Conservation (phyloP, 2,797 vertebrate genomes). For the Malurus splendens region DNA sequence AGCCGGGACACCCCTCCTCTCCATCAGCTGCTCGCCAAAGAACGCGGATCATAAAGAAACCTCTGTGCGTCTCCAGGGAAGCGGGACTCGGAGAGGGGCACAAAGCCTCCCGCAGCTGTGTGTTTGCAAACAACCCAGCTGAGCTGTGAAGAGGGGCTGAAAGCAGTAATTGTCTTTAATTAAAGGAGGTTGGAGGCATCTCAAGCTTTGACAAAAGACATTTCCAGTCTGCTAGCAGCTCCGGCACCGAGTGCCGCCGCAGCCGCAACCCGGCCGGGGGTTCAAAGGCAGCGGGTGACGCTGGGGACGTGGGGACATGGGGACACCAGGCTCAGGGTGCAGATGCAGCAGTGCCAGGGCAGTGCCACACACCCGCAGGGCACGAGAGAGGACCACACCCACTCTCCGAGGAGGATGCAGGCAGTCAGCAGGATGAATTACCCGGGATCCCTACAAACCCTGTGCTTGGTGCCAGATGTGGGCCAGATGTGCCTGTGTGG, state of each 20-base stretch:
- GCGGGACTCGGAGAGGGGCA: slow-evolving; percentile 51
- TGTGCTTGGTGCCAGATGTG: fast-evolving
- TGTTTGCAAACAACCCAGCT: slow-evolving; percentile 81
- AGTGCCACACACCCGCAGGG: fast-evolving
- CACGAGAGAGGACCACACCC: fast-evolving
- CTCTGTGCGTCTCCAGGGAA: slow-evolving; percentile 71
- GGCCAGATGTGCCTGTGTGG: neutral
- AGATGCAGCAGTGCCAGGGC: neutral
- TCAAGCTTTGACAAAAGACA: slow-evolving; percentile 73
- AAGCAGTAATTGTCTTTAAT: slow-evolving; percentile 86
- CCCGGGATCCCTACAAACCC: neutral
- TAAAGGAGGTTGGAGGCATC: slow-evolving; percentile 78
- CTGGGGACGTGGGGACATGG: neutral
- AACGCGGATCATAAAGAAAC: slow-evolving; percentile 57
- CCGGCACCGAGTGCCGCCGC: slow-evolving; percentile 23
- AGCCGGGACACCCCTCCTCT: neutral
- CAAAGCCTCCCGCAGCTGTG: slow-evolving; percentile 76
- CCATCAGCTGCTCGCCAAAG: neutral
- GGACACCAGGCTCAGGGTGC: neutral
- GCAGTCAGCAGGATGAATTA: neutral
- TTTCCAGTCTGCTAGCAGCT: slow-evolving; percentile 69
- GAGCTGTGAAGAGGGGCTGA: slow-evolving; percentile 78
- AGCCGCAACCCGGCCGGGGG: neutral
- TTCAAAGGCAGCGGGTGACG: neutral
- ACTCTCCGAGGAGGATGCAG: neutral